These are phyloP conservation scores for Drosophila leonis DNA, from an alignment of 2,888 invertebrate genomes.

Conservation along the genomic window DNA sequence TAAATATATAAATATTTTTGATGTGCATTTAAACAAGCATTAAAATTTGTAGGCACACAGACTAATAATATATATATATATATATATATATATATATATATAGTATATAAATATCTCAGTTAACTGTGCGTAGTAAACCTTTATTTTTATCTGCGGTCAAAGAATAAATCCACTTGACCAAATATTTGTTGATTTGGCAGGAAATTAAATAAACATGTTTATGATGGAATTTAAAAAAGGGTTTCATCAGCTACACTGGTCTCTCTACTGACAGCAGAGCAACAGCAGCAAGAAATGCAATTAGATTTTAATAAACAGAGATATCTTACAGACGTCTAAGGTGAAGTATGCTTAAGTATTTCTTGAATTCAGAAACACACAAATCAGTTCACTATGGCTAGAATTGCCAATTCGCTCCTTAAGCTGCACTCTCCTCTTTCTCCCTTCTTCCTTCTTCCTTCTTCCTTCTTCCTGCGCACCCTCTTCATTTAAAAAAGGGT, in stretches of 20 bases:
- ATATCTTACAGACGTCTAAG: not conserved
- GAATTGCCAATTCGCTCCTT: not conserved
- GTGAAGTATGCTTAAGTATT: not conserved
- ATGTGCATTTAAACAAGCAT: constrained; percentile 1
- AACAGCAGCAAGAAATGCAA: not conserved
- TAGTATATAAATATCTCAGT: not conserved
- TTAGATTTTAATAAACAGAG: not conserved
- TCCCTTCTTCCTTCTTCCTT: no score
- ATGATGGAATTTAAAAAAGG: not conserved
- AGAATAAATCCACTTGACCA: constrained; percentile 7
- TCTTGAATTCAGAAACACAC: not conserved
- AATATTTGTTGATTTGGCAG: not conserved
- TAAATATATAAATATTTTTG: constrained; percentile 16
- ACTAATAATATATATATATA: not conserved
- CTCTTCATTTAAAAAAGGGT: no score
- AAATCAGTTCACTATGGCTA: not conserved
- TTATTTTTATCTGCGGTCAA: constrained; percentile 5
- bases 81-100: not conserved
- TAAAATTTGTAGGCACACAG: constrained; percentile 8
- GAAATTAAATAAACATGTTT: not conserved
- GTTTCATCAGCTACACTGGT: not conserved
- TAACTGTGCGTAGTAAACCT: not conserved
- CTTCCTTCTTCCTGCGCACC: no score
- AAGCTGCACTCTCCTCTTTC: not conserved
- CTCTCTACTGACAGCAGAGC: not conserved